Percentiles rank a stretch among this genome's conserved stretches.
phyloP scores from a whole-genome alignment of 2,888 invertebrate species.

The Dioctria rufipes region DNA sequence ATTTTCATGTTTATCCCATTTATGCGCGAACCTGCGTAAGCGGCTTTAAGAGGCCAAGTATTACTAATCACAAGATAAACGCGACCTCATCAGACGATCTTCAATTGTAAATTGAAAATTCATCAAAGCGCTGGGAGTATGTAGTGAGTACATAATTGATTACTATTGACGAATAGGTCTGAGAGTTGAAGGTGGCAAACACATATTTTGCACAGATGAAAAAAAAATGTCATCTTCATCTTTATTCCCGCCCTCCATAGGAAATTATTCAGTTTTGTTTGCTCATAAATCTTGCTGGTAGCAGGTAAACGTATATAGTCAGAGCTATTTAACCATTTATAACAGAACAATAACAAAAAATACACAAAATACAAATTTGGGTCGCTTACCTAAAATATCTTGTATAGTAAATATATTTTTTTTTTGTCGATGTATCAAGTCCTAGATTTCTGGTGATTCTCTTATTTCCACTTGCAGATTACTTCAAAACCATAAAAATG shows the following conservation, averaged over 20 bases:
- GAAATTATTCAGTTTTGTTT: neutral
- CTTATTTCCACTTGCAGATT: too few species aligned
- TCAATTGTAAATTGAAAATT: slow-evolving; percentile 3
- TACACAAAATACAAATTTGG: neutral
- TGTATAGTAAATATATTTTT: neutral
- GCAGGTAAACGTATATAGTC: too few species aligned
- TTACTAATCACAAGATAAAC: neutral
- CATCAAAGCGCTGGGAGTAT: neutral
- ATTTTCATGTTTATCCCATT: too few species aligned
- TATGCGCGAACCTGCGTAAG: neutral
- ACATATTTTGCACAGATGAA: neutral
- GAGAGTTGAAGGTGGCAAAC: neutral
- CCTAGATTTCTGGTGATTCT: neutral
- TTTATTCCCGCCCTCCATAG: neutral
- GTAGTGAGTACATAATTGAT: neutral
- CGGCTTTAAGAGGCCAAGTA: neutral
- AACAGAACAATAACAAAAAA: too few species aligned
- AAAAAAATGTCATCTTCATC: neutral
- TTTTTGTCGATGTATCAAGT: neutral
- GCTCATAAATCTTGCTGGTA: neutral
- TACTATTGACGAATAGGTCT: neutral
- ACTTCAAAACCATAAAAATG: too few species aligned
- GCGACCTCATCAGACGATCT: neutral
- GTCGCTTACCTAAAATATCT: neutral
- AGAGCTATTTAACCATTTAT: too few species aligned